Base-by-base conservation (phyloP, 2,888 invertebrate genomes). In the Cheilosia grossa region DNA sequence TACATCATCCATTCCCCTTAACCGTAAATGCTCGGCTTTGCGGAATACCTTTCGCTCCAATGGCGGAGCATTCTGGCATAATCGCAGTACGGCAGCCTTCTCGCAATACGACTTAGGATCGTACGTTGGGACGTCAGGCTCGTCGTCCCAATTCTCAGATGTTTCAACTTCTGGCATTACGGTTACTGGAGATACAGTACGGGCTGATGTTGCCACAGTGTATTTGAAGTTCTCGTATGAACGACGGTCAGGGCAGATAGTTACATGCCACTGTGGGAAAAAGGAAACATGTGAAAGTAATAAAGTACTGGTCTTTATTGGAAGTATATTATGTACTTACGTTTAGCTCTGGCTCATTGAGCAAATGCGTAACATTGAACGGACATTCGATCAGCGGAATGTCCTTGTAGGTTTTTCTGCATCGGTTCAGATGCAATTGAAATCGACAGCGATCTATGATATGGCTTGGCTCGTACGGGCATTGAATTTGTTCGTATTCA, bases 401-500 rank as follows among this genome's bases (percentile, higher is more conserved):
- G 4, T 92, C 89, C 0, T 89, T 91, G 56, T 93, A 87, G 27
- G 92, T 92, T 33, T 92, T 93, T 0, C 92, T 87, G 63, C 94
- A 94, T 86, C 93, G 94, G 49, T 92, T 92, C 0, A 94, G 87
- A 54, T 94, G 94, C 0, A 91, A 89, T 54, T 93, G 93, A 91
- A 94, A 92, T 0, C 93, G 86, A 33, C 91, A 91, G 2, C 91
- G 91, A 10, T 92, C 91, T 0, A 94, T 91, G 15, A 92, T 90
- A 63, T 94, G 94, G 0, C 93, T 81, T n/a, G 85, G 86, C 80
- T 93, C 91, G 88, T 94, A 94, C 0, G 93, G 94, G 75, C 94
- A 94, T 0, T 91, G 89, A 15, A 93, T 87, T 86, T 93, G 82
- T 24, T 92, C 91, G 15, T 83, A 86, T 47, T 87, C 87, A 0